These are phyloP conservation scores for Gambelia wislizenii DNA, from an alignment of 2,797 vertebrate species.

Conservation along the genomic window DNA sequence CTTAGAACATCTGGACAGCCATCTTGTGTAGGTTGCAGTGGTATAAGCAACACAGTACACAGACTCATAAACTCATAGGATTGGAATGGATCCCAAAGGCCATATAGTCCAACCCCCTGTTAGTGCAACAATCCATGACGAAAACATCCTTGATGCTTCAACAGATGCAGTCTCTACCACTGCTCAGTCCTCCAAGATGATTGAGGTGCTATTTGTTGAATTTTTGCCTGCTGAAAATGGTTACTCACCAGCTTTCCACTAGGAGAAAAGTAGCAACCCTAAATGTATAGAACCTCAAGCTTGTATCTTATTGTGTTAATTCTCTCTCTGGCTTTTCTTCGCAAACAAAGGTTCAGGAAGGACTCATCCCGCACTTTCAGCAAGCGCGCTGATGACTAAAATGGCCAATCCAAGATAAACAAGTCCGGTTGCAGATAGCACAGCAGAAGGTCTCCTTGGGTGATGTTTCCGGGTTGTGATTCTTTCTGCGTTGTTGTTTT, in stretches of 20 bases:
- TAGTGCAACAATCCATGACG: neutral
- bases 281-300: neutral
- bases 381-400: no score
- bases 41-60: neutral
- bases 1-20: neutral
- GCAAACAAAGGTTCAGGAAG: no score
- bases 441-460: no score
- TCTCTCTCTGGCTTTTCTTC: no score
- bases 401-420: no score
- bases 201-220: neutral
- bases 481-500: no score
- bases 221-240: neutral
- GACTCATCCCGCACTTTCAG: no score
- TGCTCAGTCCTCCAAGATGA: neutral
- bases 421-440: no score
- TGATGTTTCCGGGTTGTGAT: no score
- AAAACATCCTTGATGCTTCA: neutral
- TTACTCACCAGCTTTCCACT: neutral
- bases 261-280: neutral
- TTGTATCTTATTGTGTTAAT: neutral
- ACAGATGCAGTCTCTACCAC: neutral
- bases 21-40: neutral
- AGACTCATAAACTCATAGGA: no score
- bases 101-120: no score
- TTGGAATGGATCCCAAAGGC: no score